A percentile compares a stretch with the other conserved stretches of the same genome.
Evolutionary conservation across 2,888 invertebrate species (phyloP).

Genomic region (Philhelius pedissequus): DNA sequence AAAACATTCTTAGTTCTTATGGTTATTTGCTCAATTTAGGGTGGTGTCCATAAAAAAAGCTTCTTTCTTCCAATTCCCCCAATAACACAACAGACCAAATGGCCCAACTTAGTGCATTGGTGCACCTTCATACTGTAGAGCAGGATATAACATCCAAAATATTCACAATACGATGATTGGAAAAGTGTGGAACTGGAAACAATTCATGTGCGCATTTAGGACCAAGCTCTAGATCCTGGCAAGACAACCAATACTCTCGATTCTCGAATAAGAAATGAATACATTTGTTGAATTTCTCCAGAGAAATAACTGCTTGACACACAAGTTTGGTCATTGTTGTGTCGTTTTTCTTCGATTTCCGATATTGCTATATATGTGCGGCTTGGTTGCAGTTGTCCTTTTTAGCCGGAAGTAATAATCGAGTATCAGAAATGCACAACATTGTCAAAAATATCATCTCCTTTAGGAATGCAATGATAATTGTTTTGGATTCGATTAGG

Average conservation of each 20-base stretch:
- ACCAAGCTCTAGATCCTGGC: not conserved
- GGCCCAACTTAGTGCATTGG: not conserved
- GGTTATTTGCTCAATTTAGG: constrained; percentile 53
- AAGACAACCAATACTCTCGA: not conserved
- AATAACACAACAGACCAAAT: not conserved
- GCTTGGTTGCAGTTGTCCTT: not conserved
- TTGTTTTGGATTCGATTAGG: constrained; percentile 54
- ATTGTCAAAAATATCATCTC: constrained; percentile 29
- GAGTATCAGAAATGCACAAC: constrained; percentile 37
- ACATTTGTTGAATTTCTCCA: constrained; percentile 60
- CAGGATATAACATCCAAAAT: not conserved
- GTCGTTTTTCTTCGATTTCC: constrained; percentile 22
- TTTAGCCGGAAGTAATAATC: constrained; percentile 54
- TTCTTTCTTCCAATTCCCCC: constrained; percentile 13
- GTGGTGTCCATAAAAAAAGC: constrained; percentile 45
- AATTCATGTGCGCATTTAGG: constrained; percentile 8
- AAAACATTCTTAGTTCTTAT: constrained; percentile 24
- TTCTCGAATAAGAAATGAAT: constrained; percentile 24
- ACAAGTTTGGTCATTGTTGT: constrained; percentile 49
- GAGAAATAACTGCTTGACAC: constrained; percentile 35
- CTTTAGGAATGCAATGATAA: constrained; percentile 48
- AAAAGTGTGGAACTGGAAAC: not conserved
- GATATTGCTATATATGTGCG: not conserved
- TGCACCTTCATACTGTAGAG: not conserved
- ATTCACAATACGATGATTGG: constrained; percentile 39